phyloP scores from a whole-genome alignment of 2,113 vertebrate genomes.

The Semnornis frantzii region DNA sequence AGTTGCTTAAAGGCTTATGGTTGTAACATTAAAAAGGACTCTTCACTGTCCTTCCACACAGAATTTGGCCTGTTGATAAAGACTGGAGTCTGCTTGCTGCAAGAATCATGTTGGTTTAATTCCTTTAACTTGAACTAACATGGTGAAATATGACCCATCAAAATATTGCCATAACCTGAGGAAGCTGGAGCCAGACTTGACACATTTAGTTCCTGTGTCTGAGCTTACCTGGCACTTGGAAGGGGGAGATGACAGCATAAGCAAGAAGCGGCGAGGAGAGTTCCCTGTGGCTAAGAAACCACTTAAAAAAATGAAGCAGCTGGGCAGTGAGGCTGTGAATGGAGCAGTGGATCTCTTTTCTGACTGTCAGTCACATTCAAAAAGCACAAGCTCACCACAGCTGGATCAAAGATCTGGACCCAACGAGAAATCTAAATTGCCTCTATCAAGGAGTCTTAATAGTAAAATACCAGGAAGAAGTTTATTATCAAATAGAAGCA shows the following conservation, averaged over 20 bases:
- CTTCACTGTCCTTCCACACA: background rate
- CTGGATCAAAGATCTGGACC: background rate
- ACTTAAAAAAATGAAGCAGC: slow-evolving; percentile 4
- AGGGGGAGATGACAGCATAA: slow-evolving; percentile 78
- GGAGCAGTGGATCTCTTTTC: background rate
- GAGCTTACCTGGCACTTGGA: slow-evolving; percentile 87
- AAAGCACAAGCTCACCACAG: background rate
- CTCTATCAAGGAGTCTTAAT: background rate
- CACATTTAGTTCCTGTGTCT: slow-evolving; percentile 72
- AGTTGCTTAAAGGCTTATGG: background rate
- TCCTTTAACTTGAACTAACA: slow-evolving; percentile 79
- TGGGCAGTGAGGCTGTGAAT: background rate
- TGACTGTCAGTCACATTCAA: background rate
- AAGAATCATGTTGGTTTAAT: background rate
- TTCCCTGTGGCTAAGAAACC: slow-evolving; percentile 66
- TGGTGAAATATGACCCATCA: slow-evolving; percentile 92
- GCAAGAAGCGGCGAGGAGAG: slow-evolving; percentile 84
- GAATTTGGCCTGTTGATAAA: background rate
- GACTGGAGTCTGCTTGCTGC: background rate
- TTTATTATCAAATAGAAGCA: background rate
- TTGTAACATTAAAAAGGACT: background rate
- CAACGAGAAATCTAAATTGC: background rate
- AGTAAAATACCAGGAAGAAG: background rate
- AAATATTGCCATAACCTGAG: slow-evolving; percentile 95
- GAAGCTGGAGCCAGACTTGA: slow-evolving; percentile 76